phyloP scores from a whole-genome alignment of 1,140 invertebrate species.

The Sweltsa coloradensis region DNA sequence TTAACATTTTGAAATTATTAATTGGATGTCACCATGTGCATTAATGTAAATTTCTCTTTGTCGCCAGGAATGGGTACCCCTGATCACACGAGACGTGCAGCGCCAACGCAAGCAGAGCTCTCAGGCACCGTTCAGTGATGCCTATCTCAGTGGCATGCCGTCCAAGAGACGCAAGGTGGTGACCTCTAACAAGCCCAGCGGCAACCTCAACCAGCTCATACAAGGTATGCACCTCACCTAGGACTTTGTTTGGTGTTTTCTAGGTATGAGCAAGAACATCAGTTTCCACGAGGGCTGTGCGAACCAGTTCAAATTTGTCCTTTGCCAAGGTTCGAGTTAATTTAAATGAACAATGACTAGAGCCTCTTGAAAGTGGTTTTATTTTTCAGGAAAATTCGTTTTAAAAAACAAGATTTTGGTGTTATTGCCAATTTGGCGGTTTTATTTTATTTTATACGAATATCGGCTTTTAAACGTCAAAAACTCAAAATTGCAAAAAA shows the following conservation, averaged over 20 bases:
- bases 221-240: conserved; percentile 12
- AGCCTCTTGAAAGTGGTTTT: too few relatives aligned
- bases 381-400: too few relatives aligned
- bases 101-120: conserved; percentile 43
- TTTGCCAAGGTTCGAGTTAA: too few relatives aligned
- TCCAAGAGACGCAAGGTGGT: conserved; percentile 65
- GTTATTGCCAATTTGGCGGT: too few relatives aligned
- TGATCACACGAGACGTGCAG: conserved; percentile 59
- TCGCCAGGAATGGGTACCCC: conserved; percentile 65
- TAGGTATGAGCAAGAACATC: too few relatives aligned
- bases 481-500: too few relatives aligned
- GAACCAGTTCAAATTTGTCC: too few relatives aligned
- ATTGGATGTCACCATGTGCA: background rate
- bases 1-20: background rate
- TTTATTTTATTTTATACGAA: too few relatives aligned
- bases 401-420: too few relatives aligned
- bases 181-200: conserved; percentile 9
- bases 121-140: conserved; percentile 57
- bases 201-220: conserved; percentile 13
- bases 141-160: conserved; percentile 70
- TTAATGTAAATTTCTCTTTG: conserved; percentile 12
- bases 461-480: too few relatives aligned
- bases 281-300: too few relatives aligned
- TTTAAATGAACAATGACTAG: too few relatives aligned
- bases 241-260: background rate